phyloP scores from a whole-genome alignment of 2,113 vertebrate species.

The Labrus mixtus region DNA sequence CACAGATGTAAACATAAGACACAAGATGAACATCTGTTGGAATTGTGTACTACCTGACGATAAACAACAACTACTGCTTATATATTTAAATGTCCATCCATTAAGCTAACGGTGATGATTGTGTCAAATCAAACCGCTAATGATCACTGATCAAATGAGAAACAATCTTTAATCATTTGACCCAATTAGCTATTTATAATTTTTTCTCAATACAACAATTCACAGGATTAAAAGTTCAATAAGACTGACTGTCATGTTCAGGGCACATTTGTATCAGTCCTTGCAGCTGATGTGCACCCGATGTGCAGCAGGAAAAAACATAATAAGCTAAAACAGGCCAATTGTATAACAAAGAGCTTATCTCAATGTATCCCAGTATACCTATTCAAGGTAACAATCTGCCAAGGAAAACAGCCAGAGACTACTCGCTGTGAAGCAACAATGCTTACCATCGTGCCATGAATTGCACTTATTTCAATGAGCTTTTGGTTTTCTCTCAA shows the following conservation, averaged over 20 bases:
- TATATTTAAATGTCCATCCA: neutral
- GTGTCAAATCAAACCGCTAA: neutral
- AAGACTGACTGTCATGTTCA: neutral
- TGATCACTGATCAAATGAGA: neutral
- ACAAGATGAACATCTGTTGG: neutral
- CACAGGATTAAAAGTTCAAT: neutral
- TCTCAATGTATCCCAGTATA: conserved; percentile 1
- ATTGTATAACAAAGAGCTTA: conserved; percentile 7
- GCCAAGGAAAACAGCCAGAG: neutral
- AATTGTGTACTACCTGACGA: neutral
- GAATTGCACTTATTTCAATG: conserved; percentile 12
- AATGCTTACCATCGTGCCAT: neutral
- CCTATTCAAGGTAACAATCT: neutral
- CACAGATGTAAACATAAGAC: neutral
- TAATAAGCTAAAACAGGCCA: neutral
- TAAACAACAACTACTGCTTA: neutral
- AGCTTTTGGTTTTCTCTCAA: conserved; percentile 5
- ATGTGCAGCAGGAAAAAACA: conserved; percentile 3
- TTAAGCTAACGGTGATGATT: neutral
- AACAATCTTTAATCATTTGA: neutral
- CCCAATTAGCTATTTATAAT: too few relatives aligned
- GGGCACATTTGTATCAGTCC: neutral
- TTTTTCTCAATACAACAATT: neutral
- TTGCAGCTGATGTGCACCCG: neutral
- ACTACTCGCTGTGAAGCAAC: neutral